These are phyloP conservation scores for Dendrolimus kikuchii DNA, from an alignment of 1,140 invertebrate species.

Conservation along the genomic window DNA sequence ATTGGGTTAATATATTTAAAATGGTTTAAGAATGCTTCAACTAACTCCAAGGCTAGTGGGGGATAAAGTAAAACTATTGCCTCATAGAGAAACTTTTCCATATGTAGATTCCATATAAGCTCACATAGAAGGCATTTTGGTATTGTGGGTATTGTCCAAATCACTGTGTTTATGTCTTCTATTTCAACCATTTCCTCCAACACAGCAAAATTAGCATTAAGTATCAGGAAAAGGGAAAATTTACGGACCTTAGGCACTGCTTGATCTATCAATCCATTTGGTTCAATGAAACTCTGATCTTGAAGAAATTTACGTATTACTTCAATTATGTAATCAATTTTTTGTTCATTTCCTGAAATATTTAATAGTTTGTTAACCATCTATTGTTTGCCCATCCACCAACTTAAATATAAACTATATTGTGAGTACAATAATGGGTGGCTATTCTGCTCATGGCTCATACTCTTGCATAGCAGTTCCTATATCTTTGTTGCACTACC, in stretches of 20 bases:
- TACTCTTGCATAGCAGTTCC: no score
- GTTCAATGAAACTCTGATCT: conserved; percentile 30
- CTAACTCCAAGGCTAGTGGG: conserved; percentile 36
- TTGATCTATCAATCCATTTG: conserved; percentile 24
- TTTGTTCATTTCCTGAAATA: conserved; percentile 55
- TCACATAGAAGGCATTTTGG: conserved; percentile 52
- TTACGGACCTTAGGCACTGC: conserved; percentile 24
- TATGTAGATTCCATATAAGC: conserved; percentile 46
- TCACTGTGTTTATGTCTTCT: conserved; percentile 39
- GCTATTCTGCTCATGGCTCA: no score
- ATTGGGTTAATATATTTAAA: conserved; percentile 49
- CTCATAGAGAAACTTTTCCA: conserved; percentile 51
- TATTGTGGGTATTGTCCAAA: conserved; percentile 50
- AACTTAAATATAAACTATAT: no score
- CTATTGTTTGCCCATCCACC: no score
- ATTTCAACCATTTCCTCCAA: conserved; percentile 39
- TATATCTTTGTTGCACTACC: no score
- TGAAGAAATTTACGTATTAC: conserved; percentile 32
- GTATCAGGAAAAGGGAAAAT: conserved; percentile 48
- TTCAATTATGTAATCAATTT: conserved; percentile 38
- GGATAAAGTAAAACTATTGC: conserved; percentile 40
- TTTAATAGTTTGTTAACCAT: conserved; percentile 6
- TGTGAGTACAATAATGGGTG: no score
- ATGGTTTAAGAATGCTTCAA: conserved; percentile 35
- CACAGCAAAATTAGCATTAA: conserved; percentile 44